Base-by-base conservation (phyloP, 2,797 vertebrate genomes). In the Loris lydekkerianus region DNA sequence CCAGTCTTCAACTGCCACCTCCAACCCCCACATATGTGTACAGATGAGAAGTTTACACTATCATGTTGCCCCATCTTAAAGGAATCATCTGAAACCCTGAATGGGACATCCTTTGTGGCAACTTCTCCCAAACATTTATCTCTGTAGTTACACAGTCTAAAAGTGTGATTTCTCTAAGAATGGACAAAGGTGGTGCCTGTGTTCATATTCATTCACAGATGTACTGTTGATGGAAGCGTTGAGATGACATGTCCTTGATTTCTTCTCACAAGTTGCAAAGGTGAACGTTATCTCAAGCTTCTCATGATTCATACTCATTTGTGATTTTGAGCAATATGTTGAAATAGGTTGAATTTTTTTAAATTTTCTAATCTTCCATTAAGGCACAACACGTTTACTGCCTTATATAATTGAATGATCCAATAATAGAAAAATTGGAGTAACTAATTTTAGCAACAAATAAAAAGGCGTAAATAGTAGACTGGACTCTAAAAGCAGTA, bases 371-470 rank as follows among this genome's bases (percentile, higher is more conserved):
- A 61, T 81, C 14, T 93, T 89, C 13, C 56, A 86, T 81, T 43
- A 77, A 34, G 0, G 0, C 7, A 58, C 37, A 87, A 37, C 0
- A 89, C 6, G 23, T 43, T 84, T 67, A 0, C 4, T 86, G 31
- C 20, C 61, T 76, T 76, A 75, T 86, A 65, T 46, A 63, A 73
- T 17, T 37, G 27, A 70, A 27, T 46, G 86, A 3, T 8, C 4
- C n/a, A 49, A 49, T 65, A 49, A 82, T 3, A 82, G 46, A 81
- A 95, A 77, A 25, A 4, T 1, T 70, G 43, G 31, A 87, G 49
- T 88, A 60, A 81, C 94, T 70, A 63, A 67, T 61, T 83, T 85
- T 31, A 80, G 46, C 15, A 58, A 75, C 37, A 73, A 91, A 88
- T 58, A 20, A 63, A 93, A 37, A 29, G 11, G 43, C 1, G 2